Conservation (phyloP, 2,888 invertebrate species). For the Eupithecia exiguata region DNA sequence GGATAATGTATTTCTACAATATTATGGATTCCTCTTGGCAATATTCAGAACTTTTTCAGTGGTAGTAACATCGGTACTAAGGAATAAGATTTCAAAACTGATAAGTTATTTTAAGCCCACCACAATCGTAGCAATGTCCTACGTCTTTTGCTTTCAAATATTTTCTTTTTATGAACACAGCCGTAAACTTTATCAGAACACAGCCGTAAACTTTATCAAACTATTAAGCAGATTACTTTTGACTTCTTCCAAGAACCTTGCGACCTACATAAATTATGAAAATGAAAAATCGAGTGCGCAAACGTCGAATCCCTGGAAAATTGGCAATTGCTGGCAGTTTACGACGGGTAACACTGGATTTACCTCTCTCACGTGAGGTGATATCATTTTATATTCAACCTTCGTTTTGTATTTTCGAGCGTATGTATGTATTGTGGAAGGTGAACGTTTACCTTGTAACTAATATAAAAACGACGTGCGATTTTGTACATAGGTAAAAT, state of each 20-base stretch:
- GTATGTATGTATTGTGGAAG: neutral
- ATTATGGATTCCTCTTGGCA: neutral
- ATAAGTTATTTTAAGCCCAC: neutral
- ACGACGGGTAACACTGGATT: slow-evolving; percentile 53
- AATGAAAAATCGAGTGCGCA: slow-evolving; percentile 28
- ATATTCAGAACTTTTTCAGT: neutral
- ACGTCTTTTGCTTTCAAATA: neutral
- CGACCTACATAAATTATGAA: slow-evolving; percentile 33
- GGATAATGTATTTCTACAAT: neutral
- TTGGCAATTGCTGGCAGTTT: slow-evolving; percentile 53
- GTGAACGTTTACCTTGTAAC: neutral
- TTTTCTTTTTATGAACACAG: neutral
- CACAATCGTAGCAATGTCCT: neutral
- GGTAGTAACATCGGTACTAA: neutral
- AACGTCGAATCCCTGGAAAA: slow-evolving; percentile 47
- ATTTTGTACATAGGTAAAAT: neutral
- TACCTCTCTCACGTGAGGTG: slow-evolving; percentile 42
- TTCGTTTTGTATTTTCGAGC: neutral
- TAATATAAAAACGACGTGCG: neutral
- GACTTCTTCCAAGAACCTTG: neutral
- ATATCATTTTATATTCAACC: slow-evolving; percentile 26
- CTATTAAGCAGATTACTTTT: neutral
- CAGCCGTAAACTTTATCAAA: neutral
- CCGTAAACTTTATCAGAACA: neutral
- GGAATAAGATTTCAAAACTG: neutral